Evolutionary conservation across 2,888 invertebrate genomes (phyloP).

Genomic region (Eupithecia dodoneata): DNA sequence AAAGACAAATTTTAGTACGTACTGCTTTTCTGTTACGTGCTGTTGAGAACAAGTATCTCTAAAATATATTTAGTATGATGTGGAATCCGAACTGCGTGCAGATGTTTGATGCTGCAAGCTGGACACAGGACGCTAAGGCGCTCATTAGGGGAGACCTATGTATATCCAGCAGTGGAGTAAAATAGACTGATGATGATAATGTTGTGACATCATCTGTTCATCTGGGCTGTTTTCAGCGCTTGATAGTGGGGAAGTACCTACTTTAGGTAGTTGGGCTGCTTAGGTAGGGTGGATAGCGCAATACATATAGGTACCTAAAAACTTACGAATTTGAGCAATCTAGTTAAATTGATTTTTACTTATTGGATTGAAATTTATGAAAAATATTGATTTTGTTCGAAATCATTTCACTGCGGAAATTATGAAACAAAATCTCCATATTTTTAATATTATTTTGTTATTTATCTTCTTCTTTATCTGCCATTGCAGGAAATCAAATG

Average conservation of each 20-base stretch:
- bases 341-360: not conserved
- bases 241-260: not conserved
- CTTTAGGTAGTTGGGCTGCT: not conserved
- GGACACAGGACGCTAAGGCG: no score
- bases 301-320: not conserved
- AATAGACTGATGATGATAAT: no score
- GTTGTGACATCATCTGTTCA: not conserved
- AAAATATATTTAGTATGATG: no score
- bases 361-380: no score
- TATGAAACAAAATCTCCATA: not conserved
- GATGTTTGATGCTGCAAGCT: no score
- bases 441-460: not conserved
- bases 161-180: no score
- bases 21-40: not conserved
- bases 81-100: not conserved
- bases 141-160: no score
- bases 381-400: not conserved
- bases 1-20: slow-evolving; percentile 39
- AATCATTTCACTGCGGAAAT: not conserved
- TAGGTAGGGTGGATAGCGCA: not conserved
- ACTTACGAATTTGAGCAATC: no score
- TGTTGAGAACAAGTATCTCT: not conserved
- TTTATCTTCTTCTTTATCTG: no score
- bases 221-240: not conserved
- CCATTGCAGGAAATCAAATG: no score